Evolutionary conservation across 2,113 vertebrate species (phyloP).

Genomic region (Oplegnathus fasciatus): DNA sequence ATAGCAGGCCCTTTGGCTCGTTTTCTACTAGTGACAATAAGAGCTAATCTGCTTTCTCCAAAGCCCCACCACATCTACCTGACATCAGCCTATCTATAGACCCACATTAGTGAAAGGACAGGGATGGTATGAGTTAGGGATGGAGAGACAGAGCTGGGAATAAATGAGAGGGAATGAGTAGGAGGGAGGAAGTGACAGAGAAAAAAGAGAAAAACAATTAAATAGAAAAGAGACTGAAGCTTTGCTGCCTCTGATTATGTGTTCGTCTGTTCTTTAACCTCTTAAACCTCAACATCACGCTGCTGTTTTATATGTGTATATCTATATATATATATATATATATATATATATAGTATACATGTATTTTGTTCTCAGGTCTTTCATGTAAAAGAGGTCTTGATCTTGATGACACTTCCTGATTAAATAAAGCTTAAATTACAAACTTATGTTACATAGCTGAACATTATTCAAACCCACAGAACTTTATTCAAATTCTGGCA

Average conservation of each 20-base stretch:
- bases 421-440: conserved; percentile 1
- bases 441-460: background rate
- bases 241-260: conserved; percentile 13
- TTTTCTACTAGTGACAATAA: conserved; percentile 75
- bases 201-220: conserved; percentile 4
- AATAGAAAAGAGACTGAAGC: conserved; percentile 16
- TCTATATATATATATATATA: too few relatives aligned
- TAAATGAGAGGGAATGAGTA: conserved; percentile 40
- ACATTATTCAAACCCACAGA: background rate
- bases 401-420: background rate
- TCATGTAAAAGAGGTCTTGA: background rate
- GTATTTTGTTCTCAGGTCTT: background rate
- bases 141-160: conserved; percentile 35
- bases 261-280: conserved; percentile 17
- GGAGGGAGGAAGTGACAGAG: conserved; percentile 16
- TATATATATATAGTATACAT: too few relatives aligned
- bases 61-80: conserved; percentile 60
- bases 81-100: conserved; percentile 44
- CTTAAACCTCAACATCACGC: background rate
- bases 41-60: conserved; percentile 75
- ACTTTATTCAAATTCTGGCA: background rate
- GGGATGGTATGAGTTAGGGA: background rate
- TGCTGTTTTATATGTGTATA: too few relatives aligned
- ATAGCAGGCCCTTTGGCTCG: conserved; percentile 74
- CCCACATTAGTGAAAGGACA: conserved; percentile 7